Evolutionary conservation across 2,797 vertebrate genomes (phyloP), one percentile per base, ranked within the genome.

Genomic region (Cyclopterus lumpus): DNA sequence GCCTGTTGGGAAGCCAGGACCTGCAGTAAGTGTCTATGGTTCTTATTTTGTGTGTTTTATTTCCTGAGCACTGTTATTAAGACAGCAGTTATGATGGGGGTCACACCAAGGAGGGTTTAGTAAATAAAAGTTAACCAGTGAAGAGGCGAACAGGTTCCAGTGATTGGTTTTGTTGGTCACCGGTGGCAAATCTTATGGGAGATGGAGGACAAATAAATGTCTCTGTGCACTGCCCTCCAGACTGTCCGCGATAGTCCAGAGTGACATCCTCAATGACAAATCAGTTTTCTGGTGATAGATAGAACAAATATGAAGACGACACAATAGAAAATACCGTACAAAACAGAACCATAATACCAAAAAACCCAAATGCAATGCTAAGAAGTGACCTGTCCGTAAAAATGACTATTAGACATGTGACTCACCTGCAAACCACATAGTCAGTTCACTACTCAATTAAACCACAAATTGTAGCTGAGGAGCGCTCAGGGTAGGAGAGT

Each of bases 1-100:
- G 28, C 90, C 91, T 26, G 72, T 73, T 62, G 96, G 96, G n/a
- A 96, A 96, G 81, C 69, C 86, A 67, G 96, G 97, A 49, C 87
- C 87, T 71, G 86, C 95, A 88, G 97, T 97, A 89, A 93, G 93
- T 71, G 15, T 80, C 49, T 71, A 9, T 10, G 36, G 7, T 84
- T 74, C 55, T 34, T 70, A 54, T 60, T 53, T 46, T 0, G 34
- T 14, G 4, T 40, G 4, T 55, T 18, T 71, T 36, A 65, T 70
- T 77, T 75, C 36, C 20, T 57, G 57, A 65, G 42, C 64, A 49
- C 67, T 79, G 70, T 73, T 70, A 85, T 77, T 32, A 70, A 71
- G 73, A 72, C 81, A 40, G 44, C 38, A 61, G 42, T 18, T 55
- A 44, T 67, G 16, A 75, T 54, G 8, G 58, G 12, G 68, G 67